Percentiles rank a stretch among this genome's conserved stretches.
Evolutionary conservation across 1,140 invertebrate species (phyloP).

Genomic region (Neotoxoptera formosana): DNA sequence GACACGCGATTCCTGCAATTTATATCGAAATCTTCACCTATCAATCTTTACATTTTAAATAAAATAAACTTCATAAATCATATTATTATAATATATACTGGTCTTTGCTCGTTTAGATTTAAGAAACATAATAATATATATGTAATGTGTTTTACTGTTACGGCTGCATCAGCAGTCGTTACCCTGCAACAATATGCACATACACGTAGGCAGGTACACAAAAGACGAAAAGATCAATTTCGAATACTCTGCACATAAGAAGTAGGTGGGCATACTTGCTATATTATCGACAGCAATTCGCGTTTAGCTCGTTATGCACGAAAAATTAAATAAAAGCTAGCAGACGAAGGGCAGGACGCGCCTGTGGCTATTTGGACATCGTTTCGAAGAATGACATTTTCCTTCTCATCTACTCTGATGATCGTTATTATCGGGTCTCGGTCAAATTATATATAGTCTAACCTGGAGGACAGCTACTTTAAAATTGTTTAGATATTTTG

Average conservation of each 20-base stretch:
- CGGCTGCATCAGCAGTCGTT: not conserved
- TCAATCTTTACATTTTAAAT: not conserved
- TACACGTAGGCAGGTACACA: not conserved
- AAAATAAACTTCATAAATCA: slow-evolving; percentile 2
- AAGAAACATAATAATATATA: not conserved
- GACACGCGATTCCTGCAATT: not conserved
- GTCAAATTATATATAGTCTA: not conserved
- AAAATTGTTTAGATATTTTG: slow-evolving; percentile 33
- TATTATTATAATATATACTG: not conserved
- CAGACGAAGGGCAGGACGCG: not conserved
- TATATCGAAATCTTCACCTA: slow-evolving; percentile 7
- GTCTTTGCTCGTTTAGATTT: not conserved
- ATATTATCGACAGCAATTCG: not conserved
- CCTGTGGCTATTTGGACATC: slow-evolving; percentile 19
- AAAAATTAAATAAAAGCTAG: not conserved
- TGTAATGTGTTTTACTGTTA: slow-evolving; percentile 6
- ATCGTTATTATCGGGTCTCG: not conserved
- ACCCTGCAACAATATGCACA: not conserved
- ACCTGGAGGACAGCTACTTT: not conserved
- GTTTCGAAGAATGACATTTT: slow-evolving; percentile 40
- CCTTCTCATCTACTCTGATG: slow-evolving; percentile 1
- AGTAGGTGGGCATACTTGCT: not conserved
- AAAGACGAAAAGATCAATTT: slow-evolving; percentile 18
- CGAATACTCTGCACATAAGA: not conserved
- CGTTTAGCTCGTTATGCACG: not conserved